These are phyloP conservation scores for Ramphastos sulfuratus DNA, from an alignment of 2,113 vertebrate genomes.

Conservation along the genomic window DNA sequence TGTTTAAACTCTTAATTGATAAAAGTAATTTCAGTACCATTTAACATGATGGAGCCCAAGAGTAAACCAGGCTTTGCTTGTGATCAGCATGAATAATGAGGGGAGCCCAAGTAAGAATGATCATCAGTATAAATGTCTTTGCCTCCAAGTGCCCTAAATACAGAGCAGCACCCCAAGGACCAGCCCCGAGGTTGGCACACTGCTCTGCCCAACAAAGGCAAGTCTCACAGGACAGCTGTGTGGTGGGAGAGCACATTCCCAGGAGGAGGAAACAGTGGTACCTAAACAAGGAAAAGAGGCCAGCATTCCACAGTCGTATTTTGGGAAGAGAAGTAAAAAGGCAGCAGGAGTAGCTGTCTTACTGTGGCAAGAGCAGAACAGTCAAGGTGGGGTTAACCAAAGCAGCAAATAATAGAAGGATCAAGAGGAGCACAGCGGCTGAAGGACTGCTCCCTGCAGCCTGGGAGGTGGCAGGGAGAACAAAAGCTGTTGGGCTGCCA, in stretches of 20 bases:
- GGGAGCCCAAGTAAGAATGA: neutral
- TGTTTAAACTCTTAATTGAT: slow-evolving; percentile 25
- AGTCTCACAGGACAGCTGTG: neutral
- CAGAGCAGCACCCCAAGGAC: neutral
- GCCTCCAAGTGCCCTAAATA: neutral
- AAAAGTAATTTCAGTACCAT: slow-evolving; percentile 9
- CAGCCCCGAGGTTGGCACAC: neutral
- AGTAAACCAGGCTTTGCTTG: neutral
- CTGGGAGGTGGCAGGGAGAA: neutral
- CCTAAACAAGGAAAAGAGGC: neutral
- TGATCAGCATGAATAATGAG: neutral
- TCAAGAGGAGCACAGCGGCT: neutral
- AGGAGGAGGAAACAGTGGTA: neutral
- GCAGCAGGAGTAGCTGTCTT: neutral
- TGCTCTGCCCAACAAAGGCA: neutral
- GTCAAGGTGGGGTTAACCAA: neutral
- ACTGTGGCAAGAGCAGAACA: neutral
- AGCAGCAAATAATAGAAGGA: neutral
- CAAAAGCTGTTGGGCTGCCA: neutral
- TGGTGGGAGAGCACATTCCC: neutral
- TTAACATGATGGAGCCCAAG: slow-evolving; percentile 15
- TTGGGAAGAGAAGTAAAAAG: neutral
- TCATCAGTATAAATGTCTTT: neutral
- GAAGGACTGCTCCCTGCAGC: neutral
- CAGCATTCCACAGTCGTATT: neutral